A percentile compares a stretch with the other conserved stretches of the same genome.
phyloP scores from a whole-genome alignment of 2,888 invertebrate species.

The Tenodera sinensis region DNA sequence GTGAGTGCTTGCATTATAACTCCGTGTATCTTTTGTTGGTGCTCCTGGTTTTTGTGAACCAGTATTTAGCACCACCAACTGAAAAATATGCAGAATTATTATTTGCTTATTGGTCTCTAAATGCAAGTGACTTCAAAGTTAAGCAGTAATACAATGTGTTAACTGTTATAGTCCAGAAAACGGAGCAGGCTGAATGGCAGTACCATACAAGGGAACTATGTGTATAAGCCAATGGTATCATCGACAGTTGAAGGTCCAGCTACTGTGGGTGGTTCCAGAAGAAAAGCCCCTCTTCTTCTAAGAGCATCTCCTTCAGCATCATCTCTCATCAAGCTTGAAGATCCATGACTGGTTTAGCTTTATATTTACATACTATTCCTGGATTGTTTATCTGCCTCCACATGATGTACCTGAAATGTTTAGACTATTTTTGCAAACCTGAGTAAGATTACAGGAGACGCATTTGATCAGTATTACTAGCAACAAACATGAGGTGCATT shows the following conservation, averaged over 20 bases:
- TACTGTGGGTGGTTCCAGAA: constrained; percentile 2
- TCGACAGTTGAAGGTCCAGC: not conserved
- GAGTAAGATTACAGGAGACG: not conserved
- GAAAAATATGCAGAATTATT: no score
- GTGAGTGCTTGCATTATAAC: no score
- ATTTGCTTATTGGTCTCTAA: no score
- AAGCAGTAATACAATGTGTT: no score
- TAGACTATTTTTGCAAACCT: not conserved
- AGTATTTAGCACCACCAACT: no score
- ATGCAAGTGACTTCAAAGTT: no score
- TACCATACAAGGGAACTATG: constrained; percentile 35
- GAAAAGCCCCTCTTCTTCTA: constrained; percentile 28
- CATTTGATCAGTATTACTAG: not conserved
- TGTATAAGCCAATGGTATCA: constrained; percentile 33
- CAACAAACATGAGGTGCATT: not conserved
- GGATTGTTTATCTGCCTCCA: constrained; percentile 7
- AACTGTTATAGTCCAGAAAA: not conserved
- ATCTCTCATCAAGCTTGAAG: constrained; percentile 29
- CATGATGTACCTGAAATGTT: not conserved
- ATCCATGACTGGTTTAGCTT: constrained; percentile 3
- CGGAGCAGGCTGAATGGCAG: constrained; percentile 4
- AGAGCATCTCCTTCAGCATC: constrained; percentile 26
- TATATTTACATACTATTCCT: not conserved
- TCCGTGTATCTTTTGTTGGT: no score
- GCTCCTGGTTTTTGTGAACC: no score